A percentile compares a stretch with the other conserved stretches of the same genome.
Conservation (phyloP, 2,113 vertebrate genomes). For the mouse (Mus musculus) region DNA sequence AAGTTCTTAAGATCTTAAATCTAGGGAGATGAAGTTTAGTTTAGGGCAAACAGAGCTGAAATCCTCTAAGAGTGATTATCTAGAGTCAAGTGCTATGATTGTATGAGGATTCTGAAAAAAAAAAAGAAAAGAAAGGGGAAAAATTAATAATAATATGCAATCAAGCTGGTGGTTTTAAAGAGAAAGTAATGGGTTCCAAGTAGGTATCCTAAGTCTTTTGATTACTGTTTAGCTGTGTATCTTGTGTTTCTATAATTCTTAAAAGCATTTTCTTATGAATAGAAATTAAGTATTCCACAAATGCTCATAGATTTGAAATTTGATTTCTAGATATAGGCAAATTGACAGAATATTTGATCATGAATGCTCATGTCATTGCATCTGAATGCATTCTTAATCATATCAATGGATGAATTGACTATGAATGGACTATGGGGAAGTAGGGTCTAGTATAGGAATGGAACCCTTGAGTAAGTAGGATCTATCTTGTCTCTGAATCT, state of each 20-base stretch:
- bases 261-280: background rate
- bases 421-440: background rate
- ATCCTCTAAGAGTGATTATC: background rate
- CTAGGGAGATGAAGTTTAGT: background rate
- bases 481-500: background rate
- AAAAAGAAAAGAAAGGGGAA: background rate
- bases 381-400: too few relatives aligned
- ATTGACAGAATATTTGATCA: background rate
- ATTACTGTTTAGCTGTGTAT: background rate
- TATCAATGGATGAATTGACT: background rate
- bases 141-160: background rate
- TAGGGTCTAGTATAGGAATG: too few relatives aligned
- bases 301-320: background rate
- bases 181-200: background rate
- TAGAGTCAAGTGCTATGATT: background rate
- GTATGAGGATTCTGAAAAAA: background rate
- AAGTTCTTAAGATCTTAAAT: background rate
- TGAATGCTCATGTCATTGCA: too few relatives aligned
- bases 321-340: background rate
- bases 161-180: background rate
- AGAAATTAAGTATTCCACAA: background rate
- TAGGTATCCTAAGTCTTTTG: background rate
- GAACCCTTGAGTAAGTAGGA: background rate
- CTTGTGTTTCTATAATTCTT: background rate
- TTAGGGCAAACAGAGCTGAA: background rate